A percentile compares a stretch with the other conserved stretches of the same genome.
These are phyloP conservation scores for Scartelaos histophorus DNA, from an alignment of 2,113 vertebrate species.

Conservation along the genomic window DNA sequence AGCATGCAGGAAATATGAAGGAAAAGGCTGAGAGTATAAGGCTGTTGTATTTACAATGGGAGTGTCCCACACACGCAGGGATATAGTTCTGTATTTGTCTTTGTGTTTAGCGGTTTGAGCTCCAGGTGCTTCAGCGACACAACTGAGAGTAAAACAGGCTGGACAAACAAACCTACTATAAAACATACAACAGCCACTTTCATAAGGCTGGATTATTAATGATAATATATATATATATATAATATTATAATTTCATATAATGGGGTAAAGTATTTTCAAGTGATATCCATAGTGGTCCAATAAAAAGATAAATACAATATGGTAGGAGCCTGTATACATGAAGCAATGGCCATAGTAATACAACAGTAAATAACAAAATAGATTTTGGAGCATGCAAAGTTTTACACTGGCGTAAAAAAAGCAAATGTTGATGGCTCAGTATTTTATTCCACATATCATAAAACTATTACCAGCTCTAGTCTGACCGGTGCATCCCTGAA, in stretches of 20 bases:
- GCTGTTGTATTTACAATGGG: constrained; percentile 69
- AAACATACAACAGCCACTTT: constrained; percentile 40
- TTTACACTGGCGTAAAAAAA: constrained; percentile 29
- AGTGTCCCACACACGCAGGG: constrained; percentile 53
- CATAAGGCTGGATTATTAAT: constrained; percentile 60
- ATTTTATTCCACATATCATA: constrained; percentile 30
- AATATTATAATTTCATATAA: constrained; percentile 59
- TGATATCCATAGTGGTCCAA: constrained; percentile 61
- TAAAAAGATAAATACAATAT: constrained; percentile 36
- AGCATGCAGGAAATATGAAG: constrained; percentile 30
- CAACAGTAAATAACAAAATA: constrained; percentile 30
- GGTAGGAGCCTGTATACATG: constrained; percentile 14
- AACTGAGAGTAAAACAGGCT: constrained; percentile 20
- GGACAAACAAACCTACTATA: constrained; percentile 8
- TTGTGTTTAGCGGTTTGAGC: constrained; percentile 30
- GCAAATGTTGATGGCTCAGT: constrained; percentile 51
- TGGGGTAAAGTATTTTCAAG: constrained; percentile 54
- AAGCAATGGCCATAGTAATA: constrained; percentile 50
- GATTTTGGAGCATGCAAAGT: constrained; percentile 37
- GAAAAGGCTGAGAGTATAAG: constrained; percentile 43
- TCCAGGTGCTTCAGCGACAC: constrained; percentile 37
- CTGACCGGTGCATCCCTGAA: constrained; percentile 35
- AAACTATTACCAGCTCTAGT: constrained; percentile 18
- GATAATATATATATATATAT: constrained; percentile 52
- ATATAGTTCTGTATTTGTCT: constrained; percentile 53